A percentile compares a stretch with the other conserved stretches of the same genome.
Conservation (phyloP, 2,113 vertebrate genomes). For the human (Homo sapiens) region DNA sequence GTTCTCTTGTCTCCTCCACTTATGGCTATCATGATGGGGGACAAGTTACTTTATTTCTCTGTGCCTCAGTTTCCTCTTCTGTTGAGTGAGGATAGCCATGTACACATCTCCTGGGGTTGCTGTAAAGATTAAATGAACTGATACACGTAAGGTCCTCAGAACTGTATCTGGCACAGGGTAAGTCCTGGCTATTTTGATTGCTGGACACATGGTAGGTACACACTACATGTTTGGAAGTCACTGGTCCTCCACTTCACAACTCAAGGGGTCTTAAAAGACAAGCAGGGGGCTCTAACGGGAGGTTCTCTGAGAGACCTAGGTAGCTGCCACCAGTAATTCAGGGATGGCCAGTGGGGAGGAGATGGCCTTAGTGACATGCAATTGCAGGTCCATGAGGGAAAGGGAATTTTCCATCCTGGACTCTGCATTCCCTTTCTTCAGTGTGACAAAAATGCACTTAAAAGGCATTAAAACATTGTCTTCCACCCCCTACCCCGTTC, state of each 20-base stretch:
- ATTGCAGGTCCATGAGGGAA: accelerated
- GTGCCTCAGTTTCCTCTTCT: neutral
- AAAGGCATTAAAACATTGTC: neutral
- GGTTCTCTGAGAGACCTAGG: accelerated
- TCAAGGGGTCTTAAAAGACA: neutral
- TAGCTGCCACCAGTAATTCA: accelerated
- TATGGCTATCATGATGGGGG: accelerated
- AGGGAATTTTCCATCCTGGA: accelerated
- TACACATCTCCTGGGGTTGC: accelerated
- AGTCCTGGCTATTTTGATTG: too few species aligned
- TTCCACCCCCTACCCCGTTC: accelerated
- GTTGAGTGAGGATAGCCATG: neutral
- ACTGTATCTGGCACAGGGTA: accelerated
- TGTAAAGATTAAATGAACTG: accelerated
- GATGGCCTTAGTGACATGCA: accelerated
- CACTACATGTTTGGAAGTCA: neutral
- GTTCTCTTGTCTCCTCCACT: neutral
- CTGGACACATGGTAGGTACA: neutral
- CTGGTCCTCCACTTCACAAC: neutral
- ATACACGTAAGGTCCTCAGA: accelerated
- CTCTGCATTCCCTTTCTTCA: neutral
- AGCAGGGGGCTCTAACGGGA: accelerated
- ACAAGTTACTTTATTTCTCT: accelerated
- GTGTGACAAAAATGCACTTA: neutral
- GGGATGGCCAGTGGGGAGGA: neutral